Conservation (phyloP, 2,888 invertebrate genomes). For the Helicoverpa assulta region DNA sequence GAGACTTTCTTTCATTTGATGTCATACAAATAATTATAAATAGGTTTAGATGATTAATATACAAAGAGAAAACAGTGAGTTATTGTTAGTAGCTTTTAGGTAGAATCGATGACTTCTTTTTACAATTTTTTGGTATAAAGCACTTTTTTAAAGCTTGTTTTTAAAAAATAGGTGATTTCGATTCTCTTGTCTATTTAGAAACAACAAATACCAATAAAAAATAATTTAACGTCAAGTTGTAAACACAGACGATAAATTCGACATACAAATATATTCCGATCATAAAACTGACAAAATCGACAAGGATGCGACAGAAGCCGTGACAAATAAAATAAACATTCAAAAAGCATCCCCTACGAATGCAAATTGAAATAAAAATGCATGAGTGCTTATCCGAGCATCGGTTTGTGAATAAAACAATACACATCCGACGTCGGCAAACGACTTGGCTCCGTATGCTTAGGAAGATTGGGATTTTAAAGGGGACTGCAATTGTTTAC, state of each 20-base stretch:
- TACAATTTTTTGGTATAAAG: too few relatives aligned
- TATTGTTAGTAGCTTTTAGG: constrained; percentile 1
- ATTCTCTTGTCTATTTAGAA: not conserved
- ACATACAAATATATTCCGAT: constrained; percentile 30
- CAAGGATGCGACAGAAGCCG: constrained; percentile 40
- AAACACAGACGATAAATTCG: not conserved
- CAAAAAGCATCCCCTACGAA: constrained; percentile 65
- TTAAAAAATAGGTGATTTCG: too few relatives aligned
- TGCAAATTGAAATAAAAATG: constrained; percentile 81
- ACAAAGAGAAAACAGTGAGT: constrained; percentile 26
- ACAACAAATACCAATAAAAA: not conserved
- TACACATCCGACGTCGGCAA: constrained; percentile 61
- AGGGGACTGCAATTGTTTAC: constrained; percentile 37
- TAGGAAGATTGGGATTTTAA: constrained; percentile 48
- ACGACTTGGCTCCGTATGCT: constrained; percentile 57
- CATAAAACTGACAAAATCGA: constrained; percentile 27
- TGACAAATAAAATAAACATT: constrained; percentile 63
- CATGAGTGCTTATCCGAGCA: constrained; percentile 73
- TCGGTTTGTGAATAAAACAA: constrained; percentile 79
- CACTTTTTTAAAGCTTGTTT: too few relatives aligned
- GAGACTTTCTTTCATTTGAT: constrained; percentile 52
- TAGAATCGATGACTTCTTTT: not conserved
- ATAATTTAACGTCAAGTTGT: not conserved
- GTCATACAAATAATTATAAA: constrained; percentile 36
- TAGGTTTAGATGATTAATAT: constrained; percentile 50